Evolutionary conservation across 2,113 vertebrate species (phyloP).

Genomic region (Brachyhypopomus gauderio): DNA sequence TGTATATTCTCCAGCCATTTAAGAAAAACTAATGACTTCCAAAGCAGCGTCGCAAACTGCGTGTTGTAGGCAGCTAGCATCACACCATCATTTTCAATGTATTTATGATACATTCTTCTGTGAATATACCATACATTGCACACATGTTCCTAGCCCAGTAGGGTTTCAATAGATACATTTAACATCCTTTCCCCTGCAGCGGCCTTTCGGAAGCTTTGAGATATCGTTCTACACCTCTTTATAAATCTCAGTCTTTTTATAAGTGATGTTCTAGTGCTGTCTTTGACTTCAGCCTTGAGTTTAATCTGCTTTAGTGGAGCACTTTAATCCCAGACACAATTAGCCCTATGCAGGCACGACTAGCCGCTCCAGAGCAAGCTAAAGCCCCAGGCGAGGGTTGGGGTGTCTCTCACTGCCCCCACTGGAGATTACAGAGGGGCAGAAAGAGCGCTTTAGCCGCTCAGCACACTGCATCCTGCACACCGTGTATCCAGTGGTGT

Average conservation of each 20-base stretch:
- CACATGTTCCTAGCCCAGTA: conserved; percentile 5
- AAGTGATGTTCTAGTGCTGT: conserved; percentile 65
- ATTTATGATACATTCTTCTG: not conserved
- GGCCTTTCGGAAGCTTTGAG: conserved; percentile 58
- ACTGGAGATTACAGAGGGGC: conserved; percentile 11
- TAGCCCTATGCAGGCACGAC: conserved; percentile 71
- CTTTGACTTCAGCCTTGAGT: conserved; percentile 69
- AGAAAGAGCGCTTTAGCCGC: conserved; percentile 17
- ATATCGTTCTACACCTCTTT: conserved; percentile 65
- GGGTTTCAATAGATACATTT: conserved; percentile 30
- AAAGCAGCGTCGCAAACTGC: not conserved
- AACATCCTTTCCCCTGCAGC: conserved; percentile 33
- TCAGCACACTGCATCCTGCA: not conserved
- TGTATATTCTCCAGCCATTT: conserved; percentile 4
- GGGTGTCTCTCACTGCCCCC: conserved; percentile 19
- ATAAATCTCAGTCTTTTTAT: conserved; percentile 57
- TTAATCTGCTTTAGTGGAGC: conserved; percentile 71
- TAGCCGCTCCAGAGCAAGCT: conserved; percentile 46
- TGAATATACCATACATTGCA: not conserved
- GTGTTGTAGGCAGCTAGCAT: not conserved
- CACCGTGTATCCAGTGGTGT: conserved; percentile 16
- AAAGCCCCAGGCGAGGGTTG: conserved; percentile 44
- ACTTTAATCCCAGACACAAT: conserved; percentile 76
- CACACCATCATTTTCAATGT: conserved; percentile 13
- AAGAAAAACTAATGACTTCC: not conserved